A percentile compares a stretch with the other conserved stretches of the same genome.
Conservation (phyloP, 2,113 vertebrate species). For the Coptodon bakossiorum region DNA sequence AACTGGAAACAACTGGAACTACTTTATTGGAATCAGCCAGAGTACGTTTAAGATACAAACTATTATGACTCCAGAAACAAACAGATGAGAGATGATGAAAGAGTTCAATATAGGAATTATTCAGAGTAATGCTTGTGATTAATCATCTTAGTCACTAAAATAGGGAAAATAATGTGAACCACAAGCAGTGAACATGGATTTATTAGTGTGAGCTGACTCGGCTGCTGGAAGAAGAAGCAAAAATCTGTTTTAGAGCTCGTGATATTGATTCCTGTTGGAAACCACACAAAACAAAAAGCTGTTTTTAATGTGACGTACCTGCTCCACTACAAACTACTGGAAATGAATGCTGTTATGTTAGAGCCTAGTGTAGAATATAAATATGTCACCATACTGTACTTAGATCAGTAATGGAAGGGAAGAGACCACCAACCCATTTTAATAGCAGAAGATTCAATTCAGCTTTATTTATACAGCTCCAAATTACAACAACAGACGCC, state of each 20-base stretch:
- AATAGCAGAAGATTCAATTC: background rate
- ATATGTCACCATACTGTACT: background rate
- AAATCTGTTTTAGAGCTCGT: background rate
- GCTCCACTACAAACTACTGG: background rate
- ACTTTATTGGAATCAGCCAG: background rate
- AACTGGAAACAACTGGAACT: background rate
- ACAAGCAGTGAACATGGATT: background rate
- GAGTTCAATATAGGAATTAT: background rate
- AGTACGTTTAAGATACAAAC: background rate
- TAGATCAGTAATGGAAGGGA: background rate
- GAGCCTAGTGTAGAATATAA: background rate
- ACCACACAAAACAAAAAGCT: background rate
- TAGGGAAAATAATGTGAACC: background rate
- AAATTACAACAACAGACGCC: background rate
- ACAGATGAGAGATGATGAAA: background rate
- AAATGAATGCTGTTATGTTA: background rate
- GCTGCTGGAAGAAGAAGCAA: background rate
- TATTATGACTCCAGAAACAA: background rate
- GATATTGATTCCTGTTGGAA: background rate
- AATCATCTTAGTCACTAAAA: background rate
- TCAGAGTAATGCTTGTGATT: background rate
- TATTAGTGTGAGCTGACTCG: background rate
- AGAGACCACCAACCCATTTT: accelerated
- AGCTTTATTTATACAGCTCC: accelerated
- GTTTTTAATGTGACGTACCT: background rate